Percentiles rank a stretch among this genome's conserved stretches.
phyloP scores from a whole-genome alignment of 1,140 invertebrate species.

The Mizuhopecten yessoensis region DNA sequence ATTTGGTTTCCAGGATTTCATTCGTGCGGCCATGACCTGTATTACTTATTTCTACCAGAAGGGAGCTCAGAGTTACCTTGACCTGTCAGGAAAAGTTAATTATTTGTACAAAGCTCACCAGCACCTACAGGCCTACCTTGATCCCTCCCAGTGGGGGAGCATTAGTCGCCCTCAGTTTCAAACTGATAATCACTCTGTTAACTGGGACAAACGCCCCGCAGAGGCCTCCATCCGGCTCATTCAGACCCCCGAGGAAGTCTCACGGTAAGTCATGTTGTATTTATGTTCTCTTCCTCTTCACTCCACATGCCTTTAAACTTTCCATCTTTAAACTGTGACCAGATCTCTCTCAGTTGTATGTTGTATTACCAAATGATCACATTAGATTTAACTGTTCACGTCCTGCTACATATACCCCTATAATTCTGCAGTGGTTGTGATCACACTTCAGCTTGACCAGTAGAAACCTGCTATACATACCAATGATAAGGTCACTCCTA shows the following conservation, averaged over 20 bases:
- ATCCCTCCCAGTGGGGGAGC: conserved; percentile 78
- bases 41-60: conserved; percentile 80
- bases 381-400: too few species aligned
- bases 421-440: too few species aligned
- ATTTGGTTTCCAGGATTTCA: conserved; percentile 77
- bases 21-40: conserved; percentile 82
- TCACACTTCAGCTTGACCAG: too few species aligned
- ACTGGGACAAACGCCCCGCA: conserved; percentile 43
- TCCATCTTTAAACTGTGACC: too few species aligned
- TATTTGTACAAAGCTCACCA: conserved; percentile 79
- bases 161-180: conserved; percentile 68
- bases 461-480: too few species aligned
- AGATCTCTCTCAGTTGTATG: too few species aligned
- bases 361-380: too few species aligned
- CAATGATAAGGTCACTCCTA: too few species aligned
- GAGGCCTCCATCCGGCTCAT: conserved; percentile 69
- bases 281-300: too few species aligned
- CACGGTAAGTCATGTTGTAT: conserved; percentile 69
- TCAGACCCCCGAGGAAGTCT: conserved; percentile 75
- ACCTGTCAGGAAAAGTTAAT: conserved; percentile 73
- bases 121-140: conserved; percentile 81
- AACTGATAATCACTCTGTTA: conserved; percentile 16
- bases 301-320: too few species aligned
- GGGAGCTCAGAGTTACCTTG: conserved; percentile 77
- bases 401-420: too few species aligned